Evolutionary conservation across 2,888 invertebrate species (phyloP).

Genomic region (Dendrolimus pini): DNA sequence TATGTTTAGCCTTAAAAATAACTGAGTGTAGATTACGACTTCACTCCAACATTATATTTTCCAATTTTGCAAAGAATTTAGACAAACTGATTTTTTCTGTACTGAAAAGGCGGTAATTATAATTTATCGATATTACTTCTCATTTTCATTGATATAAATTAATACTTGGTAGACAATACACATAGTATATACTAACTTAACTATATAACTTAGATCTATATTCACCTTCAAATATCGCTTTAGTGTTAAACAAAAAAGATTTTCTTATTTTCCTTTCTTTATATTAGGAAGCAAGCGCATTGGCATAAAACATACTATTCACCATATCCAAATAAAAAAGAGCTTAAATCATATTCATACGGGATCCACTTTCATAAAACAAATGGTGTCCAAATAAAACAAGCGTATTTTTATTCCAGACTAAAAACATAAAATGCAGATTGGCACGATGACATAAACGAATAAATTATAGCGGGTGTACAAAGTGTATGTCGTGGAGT

Average conservation of each 20-base stretch:
- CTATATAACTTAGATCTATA: not conserved
- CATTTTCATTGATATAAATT: not conserved
- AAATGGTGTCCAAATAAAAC: not conserved
- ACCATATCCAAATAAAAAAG: not conserved
- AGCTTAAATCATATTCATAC: not conserved
- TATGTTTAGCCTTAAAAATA: too few species aligned
- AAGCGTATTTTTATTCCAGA: not conserved
- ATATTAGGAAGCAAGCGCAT: not conserved
- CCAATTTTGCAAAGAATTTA: too few species aligned
- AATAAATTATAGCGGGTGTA: slow-evolving; percentile 21
- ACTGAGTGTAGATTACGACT: too few species aligned
- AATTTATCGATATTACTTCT: too few species aligned
- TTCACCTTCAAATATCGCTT: not conserved
- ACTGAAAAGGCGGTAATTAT: too few species aligned
- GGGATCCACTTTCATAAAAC: not conserved
- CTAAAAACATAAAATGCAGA: slow-evolving; percentile 9
- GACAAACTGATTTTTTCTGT: too few species aligned
- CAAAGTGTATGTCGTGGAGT: slow-evolving; percentile 22
- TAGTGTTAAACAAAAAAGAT: too few species aligned
- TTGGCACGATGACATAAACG: slow-evolving; percentile 17
- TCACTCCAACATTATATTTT: too few species aligned
- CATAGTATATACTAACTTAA: not conserved
- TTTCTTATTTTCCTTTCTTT: not conserved
- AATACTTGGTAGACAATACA: not conserved
- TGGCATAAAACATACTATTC: not conserved